phyloP scores from a whole-genome alignment of 2,888 invertebrate genomes.

The Ormyrus nitidulus region DNA sequence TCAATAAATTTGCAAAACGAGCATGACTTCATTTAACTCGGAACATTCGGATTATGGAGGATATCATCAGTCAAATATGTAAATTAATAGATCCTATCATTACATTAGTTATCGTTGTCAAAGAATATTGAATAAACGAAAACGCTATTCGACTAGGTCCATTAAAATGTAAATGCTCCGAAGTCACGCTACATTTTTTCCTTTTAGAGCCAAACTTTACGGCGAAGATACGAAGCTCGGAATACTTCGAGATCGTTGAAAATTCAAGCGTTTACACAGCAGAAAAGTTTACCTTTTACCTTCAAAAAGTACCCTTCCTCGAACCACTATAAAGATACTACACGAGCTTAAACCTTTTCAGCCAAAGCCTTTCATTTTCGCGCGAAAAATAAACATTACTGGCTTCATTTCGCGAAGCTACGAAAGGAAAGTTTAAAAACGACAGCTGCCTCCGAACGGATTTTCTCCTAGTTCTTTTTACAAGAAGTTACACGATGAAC shows the following conservation, averaged over 20 bases:
- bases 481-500: neutral
- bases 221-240: slow-evolving; percentile 11
- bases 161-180: neutral
- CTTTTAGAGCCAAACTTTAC: neutral
- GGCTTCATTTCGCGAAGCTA: slow-evolving; percentile 29
- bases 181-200: neutral
- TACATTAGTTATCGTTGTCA: too few species aligned
- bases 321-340: slow-evolving; percentile 26
- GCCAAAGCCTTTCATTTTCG: slow-evolving; percentile 21
- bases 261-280: slow-evolving; percentile 41
- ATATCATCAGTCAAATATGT: too few species aligned
- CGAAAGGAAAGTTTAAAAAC: slow-evolving; percentile 12
- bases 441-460: neutral
- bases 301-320: slow-evolving; percentile 21
- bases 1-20: too few species aligned
- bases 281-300: slow-evolving; percentile 41
- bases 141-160: neutral
- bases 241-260: slow-evolving; percentile 35
- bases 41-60: too few species aligned
- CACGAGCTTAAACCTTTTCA: neutral
- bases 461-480: neutral
- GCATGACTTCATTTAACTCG: too few species aligned
- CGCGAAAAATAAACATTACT: slow-evolving; percentile 34
- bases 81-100: too few species aligned
- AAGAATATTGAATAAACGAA: too few species aligned